These are phyloP conservation scores for Gulo gulo DNA, from an alignment of 2,113 vertebrate genomes.

Conservation along the genomic window DNA sequence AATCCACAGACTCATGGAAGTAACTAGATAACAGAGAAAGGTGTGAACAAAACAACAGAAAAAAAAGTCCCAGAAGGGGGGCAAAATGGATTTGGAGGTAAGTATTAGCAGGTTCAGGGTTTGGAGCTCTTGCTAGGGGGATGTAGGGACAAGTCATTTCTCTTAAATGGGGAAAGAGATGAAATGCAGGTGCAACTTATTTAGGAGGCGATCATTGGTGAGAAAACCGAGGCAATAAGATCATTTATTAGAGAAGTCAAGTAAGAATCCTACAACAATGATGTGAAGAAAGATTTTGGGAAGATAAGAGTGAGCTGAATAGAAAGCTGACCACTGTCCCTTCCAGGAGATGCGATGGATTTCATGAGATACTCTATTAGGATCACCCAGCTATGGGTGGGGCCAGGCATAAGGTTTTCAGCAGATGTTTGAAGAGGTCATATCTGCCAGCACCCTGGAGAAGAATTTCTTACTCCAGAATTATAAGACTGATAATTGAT, in stretches of 20 bases:
- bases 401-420: background rate
- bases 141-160: background rate
- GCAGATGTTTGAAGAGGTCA: background rate
- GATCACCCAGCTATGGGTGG: rapidly evolving
- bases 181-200: background rate
- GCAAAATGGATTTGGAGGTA: background rate
- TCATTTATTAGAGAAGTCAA: background rate
- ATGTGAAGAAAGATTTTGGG: background rate
- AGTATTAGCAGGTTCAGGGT: background rate
- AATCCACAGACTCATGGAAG: background rate
- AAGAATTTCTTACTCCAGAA: background rate
- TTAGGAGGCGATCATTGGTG: background rate
- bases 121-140: background rate
- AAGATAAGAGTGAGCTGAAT: background rate
- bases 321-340: background rate
- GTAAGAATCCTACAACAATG: background rate
- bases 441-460: background rate
- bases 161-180: background rate
- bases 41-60: background rate
- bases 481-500: background rate
- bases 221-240: background rate
- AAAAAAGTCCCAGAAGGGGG: background rate
- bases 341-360: background rate
- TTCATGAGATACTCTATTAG: background rate
- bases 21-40: background rate